Base-by-base conservation (phyloP, 2,797 vertebrate species). In the Sebastes steindachneri region DNA sequence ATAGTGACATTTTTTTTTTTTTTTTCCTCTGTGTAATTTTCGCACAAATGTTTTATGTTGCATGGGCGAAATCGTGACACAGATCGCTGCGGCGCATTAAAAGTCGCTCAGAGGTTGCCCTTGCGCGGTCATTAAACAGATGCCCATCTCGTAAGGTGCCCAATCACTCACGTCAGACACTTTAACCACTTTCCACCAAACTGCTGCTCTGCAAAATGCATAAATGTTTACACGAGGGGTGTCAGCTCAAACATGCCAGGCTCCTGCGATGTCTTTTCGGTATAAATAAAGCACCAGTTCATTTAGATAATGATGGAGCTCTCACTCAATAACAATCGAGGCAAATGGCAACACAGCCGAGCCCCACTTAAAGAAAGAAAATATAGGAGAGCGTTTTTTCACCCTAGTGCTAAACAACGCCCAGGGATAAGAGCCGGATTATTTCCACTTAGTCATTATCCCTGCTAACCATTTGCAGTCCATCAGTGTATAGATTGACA, bases 401-500 rank as follows among this genome's bases (percentile, higher is more conserved):
- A 77, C n/a, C 23, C 19, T 59, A 65, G 23, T n/a, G 59, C 54
- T 73, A 81, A 86, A 86, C 48, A 70, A 83, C 29, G 33, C 73
- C 48, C 29, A n/a, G 14, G 59, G 67, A 82, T 25, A 65, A 51
- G 60, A 74, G 72, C 53, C 4, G 15, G 63, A 72, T 79, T 80
- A 73, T 71, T 74, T 83, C 69, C 77, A 75, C 70, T 77, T 59
- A 65, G 67, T 88, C 80, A 86, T 79, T 85, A 89, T 72, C 35
- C 66, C 77, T 14, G 57, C 67, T 25, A 73, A 85, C 71, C 64
- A 68, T 74, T 83, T 62, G 64, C 64, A 85, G 74, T 77, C 81
- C 69, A 84, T 91, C 68, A 68, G 66, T 82, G 77, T 75, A 88
- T 76, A 66, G 77, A 91, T 76, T 79, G 71, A 85, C 71, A 77